Evolutionary conservation across 1,140 invertebrate genomes (phyloP), one percentile per base, ranked within the genome.

Genomic region (Drosophila willistoni): DNA sequence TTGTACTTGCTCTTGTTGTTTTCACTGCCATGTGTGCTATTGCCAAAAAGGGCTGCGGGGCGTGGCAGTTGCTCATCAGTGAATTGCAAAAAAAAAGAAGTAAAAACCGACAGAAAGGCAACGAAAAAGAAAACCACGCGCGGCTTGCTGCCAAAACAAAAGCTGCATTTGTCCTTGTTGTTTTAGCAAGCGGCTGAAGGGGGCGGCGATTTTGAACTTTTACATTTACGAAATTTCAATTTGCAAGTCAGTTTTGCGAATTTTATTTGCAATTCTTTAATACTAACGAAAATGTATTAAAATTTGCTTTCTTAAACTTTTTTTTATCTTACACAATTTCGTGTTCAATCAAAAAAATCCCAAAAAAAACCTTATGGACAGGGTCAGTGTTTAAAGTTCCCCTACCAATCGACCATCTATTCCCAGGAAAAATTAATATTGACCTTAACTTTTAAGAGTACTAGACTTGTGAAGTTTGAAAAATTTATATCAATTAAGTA

Each of bases 141-240:
- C 65, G 64, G 68, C 17, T 36, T 57, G 41, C 59, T 77, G 70
- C 41, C 74, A 77, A 79, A 77, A 69, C 59, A 17, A 73, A 65
- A 73, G 64, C 62, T 64, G 59, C 65, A 67, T 29, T 51, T 62
- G 42, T 51, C 44, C 47, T 42, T 29, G 62, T 14, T 29, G 62
- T 29, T 64, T 64, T n/a, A 54, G 44, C 13, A 12, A 19, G 42
- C 3, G 42, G 14, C 14, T 9, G 13, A 47, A 47, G 6, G 7
- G 7, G 7, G 12, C 36, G 13, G 14, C 41, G 41, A 42, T n/a
- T 42, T 42, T 42, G 12, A 42, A 42, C n/a, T 14, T 2, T 44
- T 17, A 36, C 34, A 36, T 36, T 36, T 36, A 36, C 34, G 10
- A 25, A 25, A 36, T 44, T 14, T 44, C 42, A 44, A 44, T 44